Evolutionary conservation across 2,888 invertebrate species (phyloP), one percentile per base, ranked within the genome.

Genomic region (Baccha elongata): DNA sequence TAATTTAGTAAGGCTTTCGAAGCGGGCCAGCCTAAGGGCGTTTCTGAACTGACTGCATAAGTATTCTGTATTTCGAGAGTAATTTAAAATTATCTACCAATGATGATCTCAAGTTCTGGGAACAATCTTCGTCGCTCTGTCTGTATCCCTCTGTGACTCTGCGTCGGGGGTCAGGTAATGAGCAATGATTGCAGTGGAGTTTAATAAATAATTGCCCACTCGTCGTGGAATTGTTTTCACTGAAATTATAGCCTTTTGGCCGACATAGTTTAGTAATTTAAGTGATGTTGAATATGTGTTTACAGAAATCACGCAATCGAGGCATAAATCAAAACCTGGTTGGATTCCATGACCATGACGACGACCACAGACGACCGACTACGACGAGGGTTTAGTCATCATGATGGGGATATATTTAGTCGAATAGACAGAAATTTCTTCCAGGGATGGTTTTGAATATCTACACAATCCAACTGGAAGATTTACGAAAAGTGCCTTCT

Each of bases 21-120:
- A 44, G 48, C 65, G 74, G 75, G 65, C 60, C n/a, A 17, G 29
- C 83, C 83, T 83, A 48, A 64, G 78, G 83, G 78, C 72, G 83
- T 60, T n/a, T 44, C 60, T 44, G 17, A n/a, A 40, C 76, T 44
- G 55, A 52, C 15, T 32, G 15, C 15, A 17, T 50, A 7, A 26
- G 42, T 48, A 67, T 50, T 48, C 11, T 53, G n/a, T 53, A 6
- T 69, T 69, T 67, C 37, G 64, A 83, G 78, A 64, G 72, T 68
- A 67, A 83, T 83, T 83, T 83, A 83, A 83, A 78, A 83, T 72
- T 83, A 83, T 83, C 83, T 78, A 23, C 55, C 62, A 35, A 78
- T 83, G 83, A 83, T 83, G 83, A 83, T 83, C 83, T 73, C 83
- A 83, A 72, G 83, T 83, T 83, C 83, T 83, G 83, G 78, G 83